Evolutionary conservation across 2,888 invertebrate genomes (phyloP).

Genomic region (Heterodera filipjevi): DNA sequence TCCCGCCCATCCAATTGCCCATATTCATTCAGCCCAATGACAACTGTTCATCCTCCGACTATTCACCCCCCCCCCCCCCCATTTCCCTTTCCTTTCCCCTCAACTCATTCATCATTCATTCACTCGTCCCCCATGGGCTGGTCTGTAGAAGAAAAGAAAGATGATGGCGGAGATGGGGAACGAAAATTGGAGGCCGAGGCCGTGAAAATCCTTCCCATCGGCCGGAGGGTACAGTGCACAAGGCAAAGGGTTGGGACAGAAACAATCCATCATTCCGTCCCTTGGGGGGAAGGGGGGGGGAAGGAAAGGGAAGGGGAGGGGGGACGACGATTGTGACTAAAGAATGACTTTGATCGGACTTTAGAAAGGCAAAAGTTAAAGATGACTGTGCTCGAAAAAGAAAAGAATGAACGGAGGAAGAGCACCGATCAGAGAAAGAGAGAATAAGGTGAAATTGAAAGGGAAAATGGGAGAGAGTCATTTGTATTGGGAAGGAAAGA

Average conservation of each 20-base stretch:
- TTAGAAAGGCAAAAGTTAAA: neutral
- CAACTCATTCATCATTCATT: constrained; percentile 17
- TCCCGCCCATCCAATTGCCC: neutral
- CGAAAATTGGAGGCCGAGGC: constrained; percentile 12
- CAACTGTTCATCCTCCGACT: constrained; percentile 13
- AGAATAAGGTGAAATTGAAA: no score
- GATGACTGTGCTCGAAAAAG: neutral
- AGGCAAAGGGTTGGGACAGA: neutral
- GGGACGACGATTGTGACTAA: neutral
- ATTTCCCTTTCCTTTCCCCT: neutral
- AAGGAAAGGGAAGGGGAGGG: neutral
- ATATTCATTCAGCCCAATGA: constrained; percentile 5
- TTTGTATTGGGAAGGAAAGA: neutral
- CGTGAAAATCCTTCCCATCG: neutral
- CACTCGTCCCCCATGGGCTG: constrained; percentile 12
- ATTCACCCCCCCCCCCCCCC: neutral
- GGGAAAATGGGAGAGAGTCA: no score
- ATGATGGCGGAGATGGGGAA: constrained; percentile 6
- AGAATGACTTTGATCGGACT: neutral
- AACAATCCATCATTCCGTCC: constrained; percentile 13
- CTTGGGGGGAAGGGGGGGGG: neutral
- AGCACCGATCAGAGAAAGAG: neutral
- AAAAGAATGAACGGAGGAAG: neutral
- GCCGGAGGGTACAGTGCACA: constrained; percentile 6
- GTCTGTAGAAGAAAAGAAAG: neutral